Percentiles rank a stretch among this genome's conserved stretches.
Evolutionary conservation across 2,113 vertebrate species (phyloP).

Genomic region (Porphyrio hochstetteri): DNA sequence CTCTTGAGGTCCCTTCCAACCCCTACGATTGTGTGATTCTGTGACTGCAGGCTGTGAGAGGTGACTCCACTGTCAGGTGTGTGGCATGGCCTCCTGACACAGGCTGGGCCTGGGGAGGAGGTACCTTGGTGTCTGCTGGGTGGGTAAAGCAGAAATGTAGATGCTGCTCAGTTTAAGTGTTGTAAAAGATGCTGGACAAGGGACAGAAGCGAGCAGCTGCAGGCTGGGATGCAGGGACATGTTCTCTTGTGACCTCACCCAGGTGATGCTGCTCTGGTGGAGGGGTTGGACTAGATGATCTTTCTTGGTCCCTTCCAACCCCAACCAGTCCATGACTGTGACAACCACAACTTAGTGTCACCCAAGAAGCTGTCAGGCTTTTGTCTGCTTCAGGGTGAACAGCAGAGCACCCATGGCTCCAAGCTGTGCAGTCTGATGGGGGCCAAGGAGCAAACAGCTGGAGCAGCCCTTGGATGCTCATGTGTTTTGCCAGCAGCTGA

Average conservation of each 20-base stretch:
- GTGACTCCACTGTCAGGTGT: accelerated
- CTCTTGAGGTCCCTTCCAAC: too few relatives aligned
- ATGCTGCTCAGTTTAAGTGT: background rate
- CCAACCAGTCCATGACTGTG: too few relatives aligned
- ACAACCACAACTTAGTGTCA: too few relatives aligned
- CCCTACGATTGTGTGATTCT: too few relatives aligned
- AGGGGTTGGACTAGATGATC: too few relatives aligned
- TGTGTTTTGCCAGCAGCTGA: background rate
- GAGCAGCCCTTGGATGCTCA: background rate
- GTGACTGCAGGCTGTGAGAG: background rate
- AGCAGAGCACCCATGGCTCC: background rate
- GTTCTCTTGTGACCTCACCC: too few relatives aligned
- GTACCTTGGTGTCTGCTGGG: too few relatives aligned
- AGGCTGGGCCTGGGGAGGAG: background rate
- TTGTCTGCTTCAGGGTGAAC: too few relatives aligned
- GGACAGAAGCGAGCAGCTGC: background rate
- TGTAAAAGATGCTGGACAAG: background rate
- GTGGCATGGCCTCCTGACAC: background rate
- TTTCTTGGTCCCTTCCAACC: too few relatives aligned
- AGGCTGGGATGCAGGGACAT: background rate
- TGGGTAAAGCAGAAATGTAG: background rate
- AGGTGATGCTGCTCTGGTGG: too few relatives aligned
- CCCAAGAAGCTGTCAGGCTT: too few relatives aligned
- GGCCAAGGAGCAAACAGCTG: background rate
- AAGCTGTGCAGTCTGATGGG: accelerated